Conservation (phyloP, 2,797 vertebrate genomes). For the Denticeps clupeoides region DNA sequence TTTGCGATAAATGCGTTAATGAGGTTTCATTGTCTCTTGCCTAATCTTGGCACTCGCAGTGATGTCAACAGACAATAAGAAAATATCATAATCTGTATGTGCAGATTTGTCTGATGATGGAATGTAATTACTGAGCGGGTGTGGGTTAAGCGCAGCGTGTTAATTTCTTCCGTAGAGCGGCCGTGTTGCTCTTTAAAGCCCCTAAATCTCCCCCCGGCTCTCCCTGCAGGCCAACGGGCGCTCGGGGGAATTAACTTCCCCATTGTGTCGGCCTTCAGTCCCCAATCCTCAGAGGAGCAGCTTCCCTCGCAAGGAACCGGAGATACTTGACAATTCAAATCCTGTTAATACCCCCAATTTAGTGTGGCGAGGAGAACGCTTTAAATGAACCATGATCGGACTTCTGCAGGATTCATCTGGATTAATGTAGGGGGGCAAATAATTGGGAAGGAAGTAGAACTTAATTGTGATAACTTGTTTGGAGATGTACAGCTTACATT, state of each 20-base stretch:
- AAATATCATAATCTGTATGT: slow-evolving; percentile 29
- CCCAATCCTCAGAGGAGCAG: not conserved
- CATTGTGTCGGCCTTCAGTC: slow-evolving; percentile 18
- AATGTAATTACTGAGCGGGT: slow-evolving; percentile 32
- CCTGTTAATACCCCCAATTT: slow-evolving; percentile 15
- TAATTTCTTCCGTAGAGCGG: slow-evolving; percentile 7
- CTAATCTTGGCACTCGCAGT: slow-evolving; percentile 36
- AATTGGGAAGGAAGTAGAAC: slow-evolving; percentile 6
- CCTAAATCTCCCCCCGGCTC: slow-evolving; percentile 15
- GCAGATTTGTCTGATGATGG: slow-evolving; percentile 20
- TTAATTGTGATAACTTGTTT: slow-evolving; percentile 4
- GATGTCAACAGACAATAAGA: slow-evolving; percentile 23
- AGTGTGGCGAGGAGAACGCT: slow-evolving; percentile 10
- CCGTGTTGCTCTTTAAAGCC: not conserved
- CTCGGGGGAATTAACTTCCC: slow-evolving; percentile 15
- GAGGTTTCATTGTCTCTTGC: slow-evolving; percentile 35
- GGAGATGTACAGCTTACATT: too few relatives aligned
- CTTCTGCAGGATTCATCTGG: slow-evolving; percentile 2
- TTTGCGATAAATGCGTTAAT: slow-evolving; percentile 36
- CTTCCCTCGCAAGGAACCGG: not conserved
- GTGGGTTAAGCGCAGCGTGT: slow-evolving; percentile 10
- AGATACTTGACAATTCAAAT: slow-evolving; percentile 26
- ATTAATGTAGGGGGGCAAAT: slow-evolving; percentile 6
- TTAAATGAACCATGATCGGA: slow-evolving; percentile 9
- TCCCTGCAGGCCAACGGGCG: not conserved